These are phyloP conservation scores for Spicauda simplicius DNA, from an alignment of 2,888 invertebrate genomes.

Conservation along the genomic window DNA sequence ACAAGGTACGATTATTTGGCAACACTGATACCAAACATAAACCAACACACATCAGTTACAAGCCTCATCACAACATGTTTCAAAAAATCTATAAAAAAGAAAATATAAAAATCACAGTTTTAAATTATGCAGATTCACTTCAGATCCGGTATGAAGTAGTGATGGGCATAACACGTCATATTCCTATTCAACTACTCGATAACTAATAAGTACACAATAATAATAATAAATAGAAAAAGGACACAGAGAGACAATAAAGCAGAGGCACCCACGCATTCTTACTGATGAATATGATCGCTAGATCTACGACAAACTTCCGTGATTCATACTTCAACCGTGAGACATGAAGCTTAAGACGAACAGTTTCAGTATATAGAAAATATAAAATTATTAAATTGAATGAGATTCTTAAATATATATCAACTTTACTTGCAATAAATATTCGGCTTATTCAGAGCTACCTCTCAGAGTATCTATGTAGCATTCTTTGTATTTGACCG, in stretches of 20 bases:
- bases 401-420: slow-evolving; percentile 10
- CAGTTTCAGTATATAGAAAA: slow-evolving; percentile 39
- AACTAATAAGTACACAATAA: slow-evolving; percentile 82
- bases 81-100: slow-evolving; percentile 78
- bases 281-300: slow-evolving; percentile 66
- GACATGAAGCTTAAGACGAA: slow-evolving; percentile 46
- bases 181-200: slow-evolving; percentile 65
- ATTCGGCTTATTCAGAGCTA: not conserved
- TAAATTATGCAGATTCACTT: slow-evolving; percentile 84
- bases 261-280: slow-evolving; percentile 71
- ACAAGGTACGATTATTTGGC: slow-evolving; percentile 56
- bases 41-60: slow-evolving; percentile 53
- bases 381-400: slow-evolving; percentile 4
- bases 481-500: not conserved
- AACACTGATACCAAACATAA: slow-evolving; percentile 49
- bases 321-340: slow-evolving; percentile 35
- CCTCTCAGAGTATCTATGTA: not conserved
- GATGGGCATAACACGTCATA: slow-evolving; percentile 67
- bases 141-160: slow-evolving; percentile 76
- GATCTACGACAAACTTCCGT: slow-evolving; percentile 38
- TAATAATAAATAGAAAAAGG: slow-evolving; percentile 62
- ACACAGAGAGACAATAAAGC: slow-evolving; percentile 82
- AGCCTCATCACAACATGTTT: slow-evolving; percentile 79
- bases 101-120: slow-evolving; percentile 84
- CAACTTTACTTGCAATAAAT: not conserved